Evolutionary conservation across 2,797 vertebrate genomes (phyloP), one percentile per base, ranked within the genome.

Genomic region (Neopelma chrysocephalum): DNA sequence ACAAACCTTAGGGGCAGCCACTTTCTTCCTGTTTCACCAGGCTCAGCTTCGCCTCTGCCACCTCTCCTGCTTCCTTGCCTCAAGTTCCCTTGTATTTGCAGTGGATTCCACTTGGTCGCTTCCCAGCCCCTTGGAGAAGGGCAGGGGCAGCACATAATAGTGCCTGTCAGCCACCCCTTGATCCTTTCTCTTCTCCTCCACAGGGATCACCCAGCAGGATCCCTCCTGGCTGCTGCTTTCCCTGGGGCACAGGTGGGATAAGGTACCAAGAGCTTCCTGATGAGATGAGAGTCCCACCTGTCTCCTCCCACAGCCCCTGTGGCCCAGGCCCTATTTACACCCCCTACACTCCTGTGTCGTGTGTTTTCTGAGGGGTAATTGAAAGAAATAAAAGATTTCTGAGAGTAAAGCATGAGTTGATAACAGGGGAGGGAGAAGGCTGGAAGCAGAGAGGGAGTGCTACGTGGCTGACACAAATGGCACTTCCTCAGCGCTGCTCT

Each of bases 261-360:
- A 32, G 47, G 11, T 3, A 6, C 42, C 70, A 25, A 42, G 14
- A 6, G 40, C 26, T 23, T 53, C 71, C 2, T 51, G 50, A 17
- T 29, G 50, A n/a, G 31, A 15, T 43, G 16, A 45, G 19, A 10
- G 19, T 17, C 27, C 34, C 34, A 22, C 47, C 47, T 29, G 14
- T 10, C 27, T 10, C 34, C 47, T 54, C 48, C 12, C 58, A 3
- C 64, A 12, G 43, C 16, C 13, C 31, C 20, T 6, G 65, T 16
- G 4, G 3, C 25, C 36, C 29, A 7, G 15, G 4, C 15, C 22
- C 0, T 6, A 1, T 3, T 25, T 3, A 17, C 3, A 3, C 26
- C 36, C 22, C 8, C 14, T 1, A 7, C 25, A 3, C 3, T 2
- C 8, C 0, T 0, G 0, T 0, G 17, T 3, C 18, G 3, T 1